Evolutionary conservation across 1,140 invertebrate species (phyloP).

Genomic region (Alviniconcha marisindica): DNA sequence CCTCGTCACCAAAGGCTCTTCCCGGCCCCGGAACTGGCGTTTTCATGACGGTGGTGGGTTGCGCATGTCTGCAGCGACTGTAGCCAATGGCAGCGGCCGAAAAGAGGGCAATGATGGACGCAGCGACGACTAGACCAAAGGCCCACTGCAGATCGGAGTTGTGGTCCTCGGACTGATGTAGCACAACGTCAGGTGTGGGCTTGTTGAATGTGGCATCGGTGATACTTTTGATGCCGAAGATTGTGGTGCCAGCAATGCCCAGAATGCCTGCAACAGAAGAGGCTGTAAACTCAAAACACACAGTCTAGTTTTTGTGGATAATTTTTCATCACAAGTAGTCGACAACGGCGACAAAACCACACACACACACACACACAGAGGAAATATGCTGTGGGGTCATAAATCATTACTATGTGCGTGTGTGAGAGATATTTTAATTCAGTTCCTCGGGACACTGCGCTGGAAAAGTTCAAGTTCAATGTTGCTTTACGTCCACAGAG

Average conservation of each 20-base stretch:
- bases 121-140: background rate
- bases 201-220: background rate
- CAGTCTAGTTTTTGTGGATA: too few relatives aligned
- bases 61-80: background rate
- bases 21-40: too few relatives aligned
- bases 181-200: background rate
- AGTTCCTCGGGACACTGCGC: too few relatives aligned
- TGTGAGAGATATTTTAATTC: too few relatives aligned
- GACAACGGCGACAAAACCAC: too few relatives aligned
- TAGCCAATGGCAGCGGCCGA: background rate
- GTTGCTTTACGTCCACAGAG: too few relatives aligned
- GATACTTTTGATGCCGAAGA: background rate
- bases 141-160: background rate
- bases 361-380: too few relatives aligned
- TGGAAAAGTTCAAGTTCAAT: too few relatives aligned
- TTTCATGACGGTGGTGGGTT: background rate
- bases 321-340: too few relatives aligned
- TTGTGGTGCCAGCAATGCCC: background rate
- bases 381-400: too few relatives aligned
- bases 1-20: background rate
- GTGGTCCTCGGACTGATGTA: background rate
- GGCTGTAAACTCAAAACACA: too few relatives aligned
- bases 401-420: too few relatives aligned
- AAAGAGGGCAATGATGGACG: background rate
- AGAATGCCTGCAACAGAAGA: background rate